Conservation (phyloP, 2,797 vertebrate species). For the Sebastiscus tertius region DNA sequence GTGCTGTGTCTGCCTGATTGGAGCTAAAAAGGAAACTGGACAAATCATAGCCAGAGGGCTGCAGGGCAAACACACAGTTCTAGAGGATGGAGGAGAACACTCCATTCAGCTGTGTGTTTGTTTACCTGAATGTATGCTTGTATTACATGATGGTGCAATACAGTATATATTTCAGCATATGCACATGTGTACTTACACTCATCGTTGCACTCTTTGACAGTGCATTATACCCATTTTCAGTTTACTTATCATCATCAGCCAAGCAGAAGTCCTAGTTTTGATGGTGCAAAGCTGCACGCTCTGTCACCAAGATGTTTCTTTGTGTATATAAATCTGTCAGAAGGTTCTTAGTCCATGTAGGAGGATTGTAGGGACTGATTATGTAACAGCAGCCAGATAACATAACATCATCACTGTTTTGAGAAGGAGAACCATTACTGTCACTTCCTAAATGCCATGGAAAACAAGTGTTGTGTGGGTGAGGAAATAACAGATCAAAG, state of each 20-base stretch:
- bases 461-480: not conserved
- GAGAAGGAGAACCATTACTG: slow-evolving; percentile 15
- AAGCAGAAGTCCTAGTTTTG: not conserved
- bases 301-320: slow-evolving; percentile 2
- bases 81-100: slow-evolving; percentile 38
- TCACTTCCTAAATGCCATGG: slow-evolving; percentile 51
- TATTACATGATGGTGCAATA: not conserved
- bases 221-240: not conserved
- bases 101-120: slow-evolving; percentile 32
- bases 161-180: not conserved
- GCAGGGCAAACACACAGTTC: slow-evolving; percentile 28
- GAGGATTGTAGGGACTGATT: slow-evolving; percentile 23
- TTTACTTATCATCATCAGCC: not conserved
- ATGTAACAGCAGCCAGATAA: slow-evolving; percentile 63
- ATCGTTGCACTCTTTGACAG: not conserved
- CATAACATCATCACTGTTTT: slow-evolving; percentile 39
- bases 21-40: slow-evolving; percentile 74
- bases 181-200: not conserved
- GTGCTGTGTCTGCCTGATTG: slow-evolving; percentile 68
- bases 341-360: not conserved
- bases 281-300: not conserved
- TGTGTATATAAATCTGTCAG: not conserved
- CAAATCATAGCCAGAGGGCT: slow-evolving; percentile 67
- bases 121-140: slow-evolving; percentile 3
- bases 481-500: not conserved